Base-by-base conservation (phyloP, 2,888 invertebrate genomes). In the Andrena marginata region DNA sequence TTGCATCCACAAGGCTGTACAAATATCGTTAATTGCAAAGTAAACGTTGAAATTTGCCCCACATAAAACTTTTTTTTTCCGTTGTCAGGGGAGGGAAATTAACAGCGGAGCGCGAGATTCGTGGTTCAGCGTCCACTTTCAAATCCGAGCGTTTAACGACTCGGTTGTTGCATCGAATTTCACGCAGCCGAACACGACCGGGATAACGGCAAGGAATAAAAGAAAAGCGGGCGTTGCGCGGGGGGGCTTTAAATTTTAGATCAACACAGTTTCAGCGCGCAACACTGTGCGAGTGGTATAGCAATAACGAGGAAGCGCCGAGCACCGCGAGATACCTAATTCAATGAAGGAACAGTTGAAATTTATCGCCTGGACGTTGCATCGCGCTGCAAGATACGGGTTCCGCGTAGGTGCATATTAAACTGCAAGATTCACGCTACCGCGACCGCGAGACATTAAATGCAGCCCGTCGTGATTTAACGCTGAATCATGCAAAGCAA, bases 341-440 rank as follows among this genome's bases (percentile, higher is more conserved):
- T 77, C 75, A 65, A 77, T 74, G 65, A 77, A 73, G 77, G 51
- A 65, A 73, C 42, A 56, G 72, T 74, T 35, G 59, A 49, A 65
- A 65, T 77, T 77, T 77, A 77, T 73, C 20, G 73, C 29, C 26
- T 48, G 10, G 73, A 48, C 63, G 71, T 51, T 64, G 62, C 62
- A 31, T 29, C 20, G 23, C 49, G 16, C 35, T 5, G 29, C 26
- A 10, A 10, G 35, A 7, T 42, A 56, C n/a, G 42, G 10, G 54
- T 60, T 70, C 48, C 60, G 42, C 48, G 51, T 67, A 51, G 51
- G 31, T 67, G 60, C 60, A 48, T 70, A 48, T 60, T 70, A 70
- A 48, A 48, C 64, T 26, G 54, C 33, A 60, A 42, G 69, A 59
- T 35, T 59, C 42, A 26, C 42, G 35, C 48, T 48, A 13, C 13